These are phyloP conservation scores for Lepidotrigona ventralis DNA, from an alignment of 1,140 invertebrate species.

Conservation along the genomic window DNA sequence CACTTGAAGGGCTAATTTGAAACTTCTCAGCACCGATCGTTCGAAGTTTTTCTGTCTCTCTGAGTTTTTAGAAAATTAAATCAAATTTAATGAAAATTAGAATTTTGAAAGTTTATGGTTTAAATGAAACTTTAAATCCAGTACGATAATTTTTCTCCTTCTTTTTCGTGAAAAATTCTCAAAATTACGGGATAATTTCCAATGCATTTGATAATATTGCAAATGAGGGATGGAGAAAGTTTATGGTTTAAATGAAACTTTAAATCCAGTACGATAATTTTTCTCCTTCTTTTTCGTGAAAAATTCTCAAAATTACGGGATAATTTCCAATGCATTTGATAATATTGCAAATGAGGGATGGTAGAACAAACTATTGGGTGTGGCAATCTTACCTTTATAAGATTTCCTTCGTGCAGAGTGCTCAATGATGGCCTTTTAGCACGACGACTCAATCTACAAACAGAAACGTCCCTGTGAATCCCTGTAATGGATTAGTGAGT, in stretches of 20 bases:
- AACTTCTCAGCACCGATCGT: no score
- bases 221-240: neutral
- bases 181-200: neutral
- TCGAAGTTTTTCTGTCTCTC: no score
- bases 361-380: neutral
- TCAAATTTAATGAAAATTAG: no score
- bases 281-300: no score
- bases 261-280: no score
- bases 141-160: no score
- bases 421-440: constrained; percentile 88
- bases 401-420: constrained; percentile 83
- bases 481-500: neutral
- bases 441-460: constrained; percentile 80
- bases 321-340: constrained; percentile 3
- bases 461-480: constrained; percentile 38
- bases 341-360: constrained; percentile 4
- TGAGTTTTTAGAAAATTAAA: no score
- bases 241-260: no score
- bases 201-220: constrained; percentile 20
- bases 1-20: no score
- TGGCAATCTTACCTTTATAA: constrained; percentile 76
- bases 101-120: no score
- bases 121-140: no score
- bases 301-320: neutral
- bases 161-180: no score